Percentiles rank a stretch among this genome's conserved stretches.
These are phyloP conservation scores for Xylophagus ater DNA, from an alignment of 2,888 invertebrate species.

Conservation along the genomic window DNA sequence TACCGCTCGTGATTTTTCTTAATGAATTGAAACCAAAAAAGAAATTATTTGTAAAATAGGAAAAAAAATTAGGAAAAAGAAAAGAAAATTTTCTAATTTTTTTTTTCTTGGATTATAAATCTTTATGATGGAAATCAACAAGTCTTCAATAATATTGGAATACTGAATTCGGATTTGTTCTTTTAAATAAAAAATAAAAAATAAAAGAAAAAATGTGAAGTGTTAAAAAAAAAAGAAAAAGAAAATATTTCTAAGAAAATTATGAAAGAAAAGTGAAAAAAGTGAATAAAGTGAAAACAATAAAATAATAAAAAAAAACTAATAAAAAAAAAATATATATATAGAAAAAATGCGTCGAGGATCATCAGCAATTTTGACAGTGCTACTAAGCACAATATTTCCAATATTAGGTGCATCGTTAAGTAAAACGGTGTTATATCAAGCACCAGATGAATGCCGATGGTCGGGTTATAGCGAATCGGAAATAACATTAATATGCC, in stretches of 20 bases:
- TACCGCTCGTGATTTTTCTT: too few species aligned
- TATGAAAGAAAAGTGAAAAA: slow-evolving; percentile 7
- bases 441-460: slow-evolving; percentile 73
- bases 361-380: slow-evolving; percentile 9
- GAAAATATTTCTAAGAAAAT: slow-evolving; percentile 3
- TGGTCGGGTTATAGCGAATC: slow-evolving; percentile 36
- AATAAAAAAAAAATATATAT: background rate
- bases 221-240: slow-evolving; percentile 7
- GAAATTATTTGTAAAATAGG: too few species aligned
- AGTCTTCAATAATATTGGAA: too few species aligned
- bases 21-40: too few species aligned
- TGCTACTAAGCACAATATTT: slow-evolving; percentile 13
- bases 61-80: too few species aligned
- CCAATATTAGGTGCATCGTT: slow-evolving; percentile 36
- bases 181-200: background rate
- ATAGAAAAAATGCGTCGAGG: slow-evolving; percentile 1
- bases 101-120: too few species aligned
- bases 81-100: too few species aligned
- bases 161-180: too few species aligned
- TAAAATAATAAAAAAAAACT: background rate
- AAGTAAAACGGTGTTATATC: slow-evolving; percentile 46
- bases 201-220: slow-evolving; percentile 2
- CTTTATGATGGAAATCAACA: too few species aligned
- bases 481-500: slow-evolving; percentile 65
- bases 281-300: background rate